Evolutionary conservation across 2,113 vertebrate genomes (phyloP).

Genomic region (Chloroceryle aenea): DNA sequence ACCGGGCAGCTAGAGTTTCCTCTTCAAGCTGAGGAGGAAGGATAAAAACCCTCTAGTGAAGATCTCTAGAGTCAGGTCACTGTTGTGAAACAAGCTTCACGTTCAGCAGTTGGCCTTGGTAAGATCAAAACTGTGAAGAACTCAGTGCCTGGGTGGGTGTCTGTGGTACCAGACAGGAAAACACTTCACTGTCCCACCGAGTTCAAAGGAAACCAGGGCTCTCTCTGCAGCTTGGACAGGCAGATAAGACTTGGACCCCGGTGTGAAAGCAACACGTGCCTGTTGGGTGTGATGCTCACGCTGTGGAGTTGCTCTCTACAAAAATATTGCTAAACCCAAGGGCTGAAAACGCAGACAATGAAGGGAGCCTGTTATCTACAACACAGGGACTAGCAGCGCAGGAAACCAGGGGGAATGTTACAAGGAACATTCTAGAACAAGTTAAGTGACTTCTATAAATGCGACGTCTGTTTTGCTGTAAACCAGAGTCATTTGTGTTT

Average conservation of each 20-base stretch:
- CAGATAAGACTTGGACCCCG: neutral
- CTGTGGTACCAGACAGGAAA: fast-evolving
- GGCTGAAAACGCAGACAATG: neutral
- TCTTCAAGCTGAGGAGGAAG: neutral
- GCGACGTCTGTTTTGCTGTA: neutral
- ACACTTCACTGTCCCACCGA: neutral
- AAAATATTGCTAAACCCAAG: neutral
- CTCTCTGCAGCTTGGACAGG: neutral
- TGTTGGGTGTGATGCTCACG: neutral
- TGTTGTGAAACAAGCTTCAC: neutral
- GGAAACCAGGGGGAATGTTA: neutral
- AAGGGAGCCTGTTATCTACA: neutral
- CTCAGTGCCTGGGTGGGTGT: neutral
- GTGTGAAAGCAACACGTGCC: neutral
- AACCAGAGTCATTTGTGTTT: neutral
- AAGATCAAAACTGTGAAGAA: neutral
- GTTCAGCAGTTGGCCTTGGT: neutral
- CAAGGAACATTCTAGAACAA: neutral
- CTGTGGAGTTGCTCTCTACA: neutral
- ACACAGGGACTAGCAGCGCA: neutral
- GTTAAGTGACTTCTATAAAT: neutral
- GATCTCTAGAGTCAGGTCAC: neutral
- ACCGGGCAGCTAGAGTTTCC: neutral
- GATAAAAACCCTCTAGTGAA: neutral
- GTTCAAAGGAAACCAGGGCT: neutral